Conservation (phyloP, 2,797 vertebrate species). For the Pyrocephalus nanus region DNA sequence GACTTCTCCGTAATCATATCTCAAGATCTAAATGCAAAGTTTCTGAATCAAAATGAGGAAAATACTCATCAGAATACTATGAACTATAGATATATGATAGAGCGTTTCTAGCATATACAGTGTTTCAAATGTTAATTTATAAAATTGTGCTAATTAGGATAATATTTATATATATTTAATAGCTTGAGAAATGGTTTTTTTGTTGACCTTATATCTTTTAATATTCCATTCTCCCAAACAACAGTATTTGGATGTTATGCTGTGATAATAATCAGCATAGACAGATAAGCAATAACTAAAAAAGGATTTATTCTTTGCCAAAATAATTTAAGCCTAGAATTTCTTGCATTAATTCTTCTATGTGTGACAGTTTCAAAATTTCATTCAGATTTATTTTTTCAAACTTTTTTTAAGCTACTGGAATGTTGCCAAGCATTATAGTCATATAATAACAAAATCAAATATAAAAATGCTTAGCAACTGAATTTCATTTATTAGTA, state of each 20-base stretch:
- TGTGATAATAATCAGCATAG: neutral
- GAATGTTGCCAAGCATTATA: neutral
- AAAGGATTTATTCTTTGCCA: neutral
- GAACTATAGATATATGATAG: neutral
- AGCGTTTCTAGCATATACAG: neutral
- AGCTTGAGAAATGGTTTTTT: neutral
- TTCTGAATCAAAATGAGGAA: neutral
- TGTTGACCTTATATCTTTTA: neutral
- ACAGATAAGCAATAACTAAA: neutral
- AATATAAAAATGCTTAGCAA: neutral
- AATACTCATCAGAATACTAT: neutral
- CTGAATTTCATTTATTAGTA: neutral
- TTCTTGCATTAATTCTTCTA: neutral
- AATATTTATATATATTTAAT: neutral
- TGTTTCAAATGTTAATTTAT: neutral
- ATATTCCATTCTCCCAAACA: neutral
- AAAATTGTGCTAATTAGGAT: neutral
- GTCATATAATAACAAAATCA: neutral
- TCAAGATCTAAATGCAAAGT: neutral
- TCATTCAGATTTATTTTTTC: neutral
- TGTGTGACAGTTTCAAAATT: neutral
- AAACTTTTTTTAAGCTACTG: neutral
- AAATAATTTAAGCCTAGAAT: neutral
- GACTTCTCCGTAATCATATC: neutral
- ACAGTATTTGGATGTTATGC: neutral